phyloP scores from a whole-genome alignment of 2,888 invertebrate species.

The Trachelus troglodyta region DNA sequence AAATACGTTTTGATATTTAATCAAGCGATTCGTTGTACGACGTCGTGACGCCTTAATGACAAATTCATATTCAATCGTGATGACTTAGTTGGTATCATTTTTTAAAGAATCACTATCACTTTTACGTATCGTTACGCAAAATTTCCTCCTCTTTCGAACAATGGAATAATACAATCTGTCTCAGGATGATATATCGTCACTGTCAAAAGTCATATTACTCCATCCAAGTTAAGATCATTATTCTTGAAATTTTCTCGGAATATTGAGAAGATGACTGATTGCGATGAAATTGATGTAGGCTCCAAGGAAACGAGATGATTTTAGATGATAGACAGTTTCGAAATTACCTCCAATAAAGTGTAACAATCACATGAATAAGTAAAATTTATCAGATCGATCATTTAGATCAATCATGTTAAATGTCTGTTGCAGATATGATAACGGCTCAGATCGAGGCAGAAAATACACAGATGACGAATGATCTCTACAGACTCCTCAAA shows the following conservation, averaged over 20 bases:
- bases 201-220: constrained; percentile 5
- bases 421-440: constrained; percentile 82
- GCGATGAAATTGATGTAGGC: neutral
- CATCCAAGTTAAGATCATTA: neutral
- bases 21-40: neutral
- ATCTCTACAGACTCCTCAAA: constrained; percentile 89
- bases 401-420: neutral
- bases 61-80: neutral
- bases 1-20: neutral
- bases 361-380: too few relatives aligned
- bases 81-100: too few relatives aligned
- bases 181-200: neutral
- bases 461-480: constrained; percentile 94
- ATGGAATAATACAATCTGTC: neutral
- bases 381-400: neutral
- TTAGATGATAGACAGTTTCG: neutral
- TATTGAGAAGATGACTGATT: neutral
- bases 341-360: neutral
- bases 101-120: too few relatives aligned
- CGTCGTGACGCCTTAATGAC: neutral
- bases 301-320: neutral
- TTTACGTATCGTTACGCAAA: too few relatives aligned
- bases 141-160: neutral
- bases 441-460: constrained; percentile 92
- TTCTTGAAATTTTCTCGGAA: neutral